Evolutionary conservation across 2,888 invertebrate species (phyloP), one percentile per base, ranked within the genome.

Genomic region (Campopleginae sp.): DNA sequence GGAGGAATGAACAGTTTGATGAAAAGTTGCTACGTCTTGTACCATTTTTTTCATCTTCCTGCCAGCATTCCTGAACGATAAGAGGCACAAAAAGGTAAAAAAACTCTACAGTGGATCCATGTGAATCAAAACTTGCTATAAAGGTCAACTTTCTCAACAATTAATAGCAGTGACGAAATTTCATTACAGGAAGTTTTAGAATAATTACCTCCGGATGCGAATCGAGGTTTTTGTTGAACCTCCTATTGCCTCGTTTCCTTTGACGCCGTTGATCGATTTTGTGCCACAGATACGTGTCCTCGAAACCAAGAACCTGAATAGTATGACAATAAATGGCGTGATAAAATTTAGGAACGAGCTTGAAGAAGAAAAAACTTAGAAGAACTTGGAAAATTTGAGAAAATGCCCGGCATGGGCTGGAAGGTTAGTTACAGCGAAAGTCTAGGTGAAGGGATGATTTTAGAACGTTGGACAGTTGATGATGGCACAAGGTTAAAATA

Each of bases 211-310:
- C 90, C 61, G 88, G 80, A 77, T 87, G 89, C 42, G 89, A 89
- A 71, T 86, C 88, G 31, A 91, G 65, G 95, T 94, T 86, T 94
- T 94, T 89, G 94, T 94, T 66, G 95, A 94, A 92, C 88, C 94
- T 92, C 38, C 94, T 93, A 33, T 95, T 94, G 65, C 95, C 95
- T 89, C 96, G 94, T 92, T 96, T 96, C 44, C 95, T 94, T 78
- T 95, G 93, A 86, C 94, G 94, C 23, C 94, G 95, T 86, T 95
- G 95, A 89, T 95, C 94, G 87, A 94, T 94, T 90, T 95, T 96
- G 79, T 95, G 93, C 93, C 97, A 95, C 38, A 96, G 93, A 93
- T 97, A 97, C 58, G 96, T 96, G 90, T 97, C 94, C 7, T 95
- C 94, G 90, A 97, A 96, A 10, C 96, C 96, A 17, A 93, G 92